phyloP scores from a whole-genome alignment of 2,113 vertebrate species.

The Callionymus lyra region DNA sequence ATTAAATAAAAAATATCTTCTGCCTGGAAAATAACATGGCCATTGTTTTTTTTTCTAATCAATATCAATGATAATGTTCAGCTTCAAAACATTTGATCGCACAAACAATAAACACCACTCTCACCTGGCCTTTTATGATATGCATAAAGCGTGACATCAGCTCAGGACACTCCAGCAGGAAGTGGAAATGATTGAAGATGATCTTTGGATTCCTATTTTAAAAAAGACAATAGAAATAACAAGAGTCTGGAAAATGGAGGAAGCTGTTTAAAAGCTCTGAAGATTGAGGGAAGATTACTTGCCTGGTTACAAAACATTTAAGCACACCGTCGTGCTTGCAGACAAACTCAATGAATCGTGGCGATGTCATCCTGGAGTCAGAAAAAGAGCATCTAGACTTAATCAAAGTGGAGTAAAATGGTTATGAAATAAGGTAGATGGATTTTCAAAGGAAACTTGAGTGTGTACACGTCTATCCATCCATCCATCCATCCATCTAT shows the following conservation, averaged over 20 bases:
- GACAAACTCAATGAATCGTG: conserved; percentile 96
- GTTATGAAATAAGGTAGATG: too few species aligned
- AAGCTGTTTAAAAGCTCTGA: conserved; percentile 1
- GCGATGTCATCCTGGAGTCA: conserved; percentile 85
- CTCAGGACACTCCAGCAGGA: conserved; percentile 95
- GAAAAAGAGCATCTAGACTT: background rate
- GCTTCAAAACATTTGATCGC: too few species aligned
- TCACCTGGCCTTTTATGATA: conserved; percentile 97
- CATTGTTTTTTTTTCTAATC: too few species aligned
- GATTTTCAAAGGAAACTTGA: too few species aligned
- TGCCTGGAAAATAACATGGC: too few species aligned
- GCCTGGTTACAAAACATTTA: conserved; percentile 97
- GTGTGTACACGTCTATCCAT: too few species aligned
- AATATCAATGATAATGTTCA: too few species aligned
- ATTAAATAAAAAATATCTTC: too few species aligned
- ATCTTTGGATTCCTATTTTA: conserved; percentile 98
- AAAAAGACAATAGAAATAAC: conserved; percentile 12
- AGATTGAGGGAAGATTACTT: conserved; percentile 40
- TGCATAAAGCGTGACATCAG: conserved; percentile 99
- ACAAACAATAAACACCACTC: background rate
- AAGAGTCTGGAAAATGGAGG: background rate
- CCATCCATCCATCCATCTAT: too few species aligned
- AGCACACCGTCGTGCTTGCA: conserved; percentile 96
- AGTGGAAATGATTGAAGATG: conserved; percentile 98
- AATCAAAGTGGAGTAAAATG: conserved; percentile 1